Evolutionary conservation across 2,113 vertebrate genomes (phyloP).

Genomic region (Lynx canadensis): DNA sequence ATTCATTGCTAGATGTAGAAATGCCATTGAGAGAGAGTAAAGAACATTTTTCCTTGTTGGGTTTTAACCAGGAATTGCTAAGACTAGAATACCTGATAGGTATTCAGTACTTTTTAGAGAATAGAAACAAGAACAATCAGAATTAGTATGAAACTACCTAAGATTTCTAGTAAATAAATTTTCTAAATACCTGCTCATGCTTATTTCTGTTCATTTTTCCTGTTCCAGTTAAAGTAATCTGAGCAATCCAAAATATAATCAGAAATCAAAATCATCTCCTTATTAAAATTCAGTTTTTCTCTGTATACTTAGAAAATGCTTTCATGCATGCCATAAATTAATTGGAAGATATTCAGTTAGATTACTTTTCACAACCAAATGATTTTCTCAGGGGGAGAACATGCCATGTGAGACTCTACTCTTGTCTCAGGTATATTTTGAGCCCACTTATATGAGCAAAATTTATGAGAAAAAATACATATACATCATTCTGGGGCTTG

Average conservation of each 20-base stretch:
- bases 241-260: constrained; percentile 71
- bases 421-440: constrained; percentile 41
- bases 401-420: not conserved
- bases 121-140: not conserved
- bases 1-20: not conserved
- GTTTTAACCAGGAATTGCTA: constrained; percentile 10
- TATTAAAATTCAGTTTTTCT: constrained; percentile 75
- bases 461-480: constrained; percentile 67
- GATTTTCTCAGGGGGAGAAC: constrained; percentile 63
- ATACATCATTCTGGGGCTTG: not conserved
- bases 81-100: not conserved
- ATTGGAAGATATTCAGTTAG: constrained; percentile 67
- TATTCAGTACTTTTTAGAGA: not conserved
- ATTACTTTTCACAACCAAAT: constrained; percentile 75
- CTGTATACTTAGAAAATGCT: constrained; percentile 71
- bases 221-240: constrained; percentile 77
- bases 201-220: constrained; percentile 32
- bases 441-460: constrained; percentile 51
- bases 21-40: not conserved
- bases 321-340: constrained; percentile 74
- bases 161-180: not conserved
- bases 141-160: not conserved
- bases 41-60: not conserved
- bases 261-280: constrained; percentile 75
- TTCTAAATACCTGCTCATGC: not conserved